Conservation (phyloP, 2,113 vertebrate species). For the Drymodes brunneopygia region DNA sequence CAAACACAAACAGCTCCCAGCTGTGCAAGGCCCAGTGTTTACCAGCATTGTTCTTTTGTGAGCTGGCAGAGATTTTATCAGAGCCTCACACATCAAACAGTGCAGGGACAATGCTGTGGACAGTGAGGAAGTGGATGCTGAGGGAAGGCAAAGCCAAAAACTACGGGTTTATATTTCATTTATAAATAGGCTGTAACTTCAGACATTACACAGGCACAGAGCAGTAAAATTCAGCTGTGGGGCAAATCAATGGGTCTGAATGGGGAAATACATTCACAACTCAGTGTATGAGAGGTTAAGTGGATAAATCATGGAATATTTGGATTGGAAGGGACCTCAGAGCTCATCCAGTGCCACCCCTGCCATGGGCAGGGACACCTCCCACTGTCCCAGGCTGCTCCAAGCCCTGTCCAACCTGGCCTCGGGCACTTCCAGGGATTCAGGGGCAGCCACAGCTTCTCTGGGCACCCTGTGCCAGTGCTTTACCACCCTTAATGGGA, state of each 20-base stretch:
- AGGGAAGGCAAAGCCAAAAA: not conserved
- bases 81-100: not conserved
- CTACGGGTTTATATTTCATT: not conserved
- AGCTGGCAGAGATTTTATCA: not conserved
- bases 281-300: fast-evolving
- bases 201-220: not conserved
- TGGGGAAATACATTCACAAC: fast-evolving
- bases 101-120: not conserved
- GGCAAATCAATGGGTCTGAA: not conserved
- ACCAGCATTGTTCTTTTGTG: not conserved
- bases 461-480: not conserved
- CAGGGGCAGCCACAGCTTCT: not conserved
- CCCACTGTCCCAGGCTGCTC: fast-evolving
- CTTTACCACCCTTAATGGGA: fast-evolving
- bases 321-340: not conserved
- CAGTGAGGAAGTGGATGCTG: not conserved
- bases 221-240: not conserved
- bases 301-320: not conserved
- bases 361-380: not conserved
- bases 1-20: not conserved
- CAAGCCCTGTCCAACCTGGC: not conserved
- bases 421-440: not conserved
- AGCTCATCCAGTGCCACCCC: not conserved
- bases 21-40: not conserved
- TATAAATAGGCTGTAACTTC: not conserved